Percentiles rank a stretch among this genome's conserved stretches.
These are phyloP conservation scores for Byasa hedistus DNA, from an alignment of 2,888 invertebrate genomes.

Conservation along the genomic window DNA sequence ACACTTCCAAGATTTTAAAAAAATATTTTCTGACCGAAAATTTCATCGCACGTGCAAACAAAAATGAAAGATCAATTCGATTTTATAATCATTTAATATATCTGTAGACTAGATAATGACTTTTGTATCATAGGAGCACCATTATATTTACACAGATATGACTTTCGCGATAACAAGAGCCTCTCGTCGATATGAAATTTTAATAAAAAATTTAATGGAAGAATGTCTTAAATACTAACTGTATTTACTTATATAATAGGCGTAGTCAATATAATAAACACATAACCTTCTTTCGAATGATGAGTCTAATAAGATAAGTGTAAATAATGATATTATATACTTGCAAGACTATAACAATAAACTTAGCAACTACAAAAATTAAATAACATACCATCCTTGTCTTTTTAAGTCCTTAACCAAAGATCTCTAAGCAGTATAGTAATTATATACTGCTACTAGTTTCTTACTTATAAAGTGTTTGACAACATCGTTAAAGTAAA, in stretches of 20 bases:
- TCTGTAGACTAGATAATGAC: constrained; percentile 70
- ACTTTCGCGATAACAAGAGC: constrained; percentile 25
- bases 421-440: no score
- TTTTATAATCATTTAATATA: constrained; percentile 56
- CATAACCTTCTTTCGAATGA: background rate
- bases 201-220: background rate
- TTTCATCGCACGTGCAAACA: no score
- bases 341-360: background rate
- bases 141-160: constrained; percentile 42
- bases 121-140: constrained; percentile 61
- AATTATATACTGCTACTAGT: background rate
- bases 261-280: background rate
- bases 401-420: background rate
- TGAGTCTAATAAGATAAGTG: background rate
- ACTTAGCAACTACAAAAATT: constrained; percentile 1
- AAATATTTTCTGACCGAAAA: no score
- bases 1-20: no score
- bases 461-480: background rate
- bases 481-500: constrained; percentile 1
- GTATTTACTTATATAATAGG: background rate
- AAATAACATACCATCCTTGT: background rate
- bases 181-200: constrained; percentile 1
- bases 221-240: background rate
- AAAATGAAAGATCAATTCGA: constrained; percentile 11
- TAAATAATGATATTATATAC: background rate